Evolutionary conservation across 2,113 vertebrate genomes (phyloP).

Genomic region (Microtus richardsoni): DNA sequence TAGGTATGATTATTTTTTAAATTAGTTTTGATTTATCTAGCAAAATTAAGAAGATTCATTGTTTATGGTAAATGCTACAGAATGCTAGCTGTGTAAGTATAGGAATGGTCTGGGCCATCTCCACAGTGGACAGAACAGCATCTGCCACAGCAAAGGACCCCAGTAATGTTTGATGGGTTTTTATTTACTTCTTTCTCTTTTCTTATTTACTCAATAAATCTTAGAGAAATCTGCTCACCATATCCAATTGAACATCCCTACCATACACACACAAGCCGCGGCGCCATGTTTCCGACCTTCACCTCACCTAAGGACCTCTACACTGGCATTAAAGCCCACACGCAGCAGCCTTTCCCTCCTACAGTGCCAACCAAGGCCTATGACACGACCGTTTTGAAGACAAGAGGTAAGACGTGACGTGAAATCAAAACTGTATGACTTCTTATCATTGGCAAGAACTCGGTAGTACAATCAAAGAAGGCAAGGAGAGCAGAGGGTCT

Average conservation of each 20-base stretch:
- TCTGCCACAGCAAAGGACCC: background rate
- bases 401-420: slow-evolving; percentile 82
- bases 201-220: slow-evolving; percentile 77
- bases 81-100: background rate
- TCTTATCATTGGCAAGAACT: slow-evolving; percentile 23
- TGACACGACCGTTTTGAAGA: slow-evolving; percentile 81
- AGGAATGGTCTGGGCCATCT: background rate
- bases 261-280: slow-evolving; percentile 88
- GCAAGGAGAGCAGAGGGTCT: background rate
- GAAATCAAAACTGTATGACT: slow-evolving; percentile 20
- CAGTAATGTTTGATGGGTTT: background rate
- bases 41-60: background rate
- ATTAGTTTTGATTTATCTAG: slow-evolving; percentile 17
- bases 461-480: slow-evolving; percentile 38
- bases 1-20: background rate
- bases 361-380: slow-evolving; percentile 80
- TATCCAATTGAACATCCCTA: slow-evolving; percentile 87
- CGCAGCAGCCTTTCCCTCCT: slow-evolving; percentile 79
- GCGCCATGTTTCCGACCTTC: slow-evolving; percentile 87
- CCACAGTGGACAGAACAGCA: background rate
- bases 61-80: background rate
- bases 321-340: slow-evolving; percentile 71
- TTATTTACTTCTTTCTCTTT: slow-evolving; percentile 41
- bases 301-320: slow-evolving; percentile 80
- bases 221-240: slow-evolving; percentile 80